These are phyloP conservation scores for Brevimyrus niger DNA, from an alignment of 2,113 vertebrate genomes.

Conservation along the genomic window DNA sequence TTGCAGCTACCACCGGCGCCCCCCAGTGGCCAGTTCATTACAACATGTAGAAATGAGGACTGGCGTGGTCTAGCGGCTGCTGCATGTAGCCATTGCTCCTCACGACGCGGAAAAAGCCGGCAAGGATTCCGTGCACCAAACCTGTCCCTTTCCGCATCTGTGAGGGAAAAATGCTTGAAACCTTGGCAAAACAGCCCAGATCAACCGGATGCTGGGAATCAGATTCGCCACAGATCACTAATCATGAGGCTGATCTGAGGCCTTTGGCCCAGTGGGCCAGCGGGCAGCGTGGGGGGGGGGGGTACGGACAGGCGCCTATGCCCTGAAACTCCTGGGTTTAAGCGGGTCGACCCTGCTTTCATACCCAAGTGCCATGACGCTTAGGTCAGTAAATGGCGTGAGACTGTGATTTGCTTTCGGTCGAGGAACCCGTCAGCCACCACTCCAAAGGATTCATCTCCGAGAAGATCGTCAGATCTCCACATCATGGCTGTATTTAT, in stretches of 20 bases:
- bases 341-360: background rate
- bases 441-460: background rate
- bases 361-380: background rate
- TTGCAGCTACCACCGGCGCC: background rate
- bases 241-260: background rate
- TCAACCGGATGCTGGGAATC: background rate
- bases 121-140: background rate
- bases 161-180: background rate
- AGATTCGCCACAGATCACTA: background rate
- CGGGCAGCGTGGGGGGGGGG: background rate
- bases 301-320: background rate
- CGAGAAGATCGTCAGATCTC: background rate
- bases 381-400: background rate
- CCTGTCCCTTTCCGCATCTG: background rate
- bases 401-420: background rate
- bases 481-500: background rate
- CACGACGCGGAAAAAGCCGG: background rate
- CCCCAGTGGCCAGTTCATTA: background rate
- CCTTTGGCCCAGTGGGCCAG: background rate
- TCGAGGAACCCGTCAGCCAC: background rate
- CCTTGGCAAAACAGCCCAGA: background rate
- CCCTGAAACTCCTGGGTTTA: background rate
- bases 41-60: background rate
- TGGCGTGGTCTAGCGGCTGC: background rate
- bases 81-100: background rate